These are phyloP conservation scores for Acipenser ruthenus DNA, from an alignment of 2,797 vertebrate species.

Conservation along the genomic window DNA sequence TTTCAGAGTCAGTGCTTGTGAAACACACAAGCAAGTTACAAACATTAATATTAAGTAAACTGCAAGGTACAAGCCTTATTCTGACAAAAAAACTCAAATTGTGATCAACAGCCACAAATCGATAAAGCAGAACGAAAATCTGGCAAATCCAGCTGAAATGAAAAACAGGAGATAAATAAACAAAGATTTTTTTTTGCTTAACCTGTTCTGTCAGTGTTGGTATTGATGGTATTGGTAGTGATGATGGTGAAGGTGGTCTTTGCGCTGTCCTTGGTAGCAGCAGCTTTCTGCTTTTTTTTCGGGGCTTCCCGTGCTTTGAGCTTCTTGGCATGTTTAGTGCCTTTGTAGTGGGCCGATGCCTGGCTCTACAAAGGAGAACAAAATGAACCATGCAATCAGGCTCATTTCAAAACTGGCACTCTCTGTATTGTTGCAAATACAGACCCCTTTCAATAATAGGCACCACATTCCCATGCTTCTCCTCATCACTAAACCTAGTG, in stretches of 20 bases:
- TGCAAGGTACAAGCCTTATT: too few species aligned
- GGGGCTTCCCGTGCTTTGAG: slow-evolving; percentile 91
- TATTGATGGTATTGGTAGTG: slow-evolving; percentile 68
- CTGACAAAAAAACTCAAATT: too few species aligned
- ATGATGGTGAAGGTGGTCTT: slow-evolving; percentile 64
- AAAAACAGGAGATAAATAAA: slow-evolving; percentile 26
- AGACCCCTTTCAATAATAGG: slow-evolving; percentile 69
- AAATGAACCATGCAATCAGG: slow-evolving; percentile 73
- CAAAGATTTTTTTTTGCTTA: slow-evolving; percentile 53
- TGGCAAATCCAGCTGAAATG: too few species aligned
- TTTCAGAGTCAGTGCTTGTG: too few species aligned
- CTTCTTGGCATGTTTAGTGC: slow-evolving; percentile 98
- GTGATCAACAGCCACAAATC: too few species aligned
- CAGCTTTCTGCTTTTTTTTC: slow-evolving; percentile 88
- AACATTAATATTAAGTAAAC: too few species aligned
- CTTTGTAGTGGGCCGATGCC: slow-evolving; percentile 97
- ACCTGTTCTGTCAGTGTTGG: slow-evolving; percentile 84
- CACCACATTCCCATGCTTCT: background rate
- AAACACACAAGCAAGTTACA: too few species aligned
- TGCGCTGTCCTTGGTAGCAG: slow-evolving; percentile 69
- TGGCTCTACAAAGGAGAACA: slow-evolving; percentile 89
- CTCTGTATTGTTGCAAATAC: slow-evolving; percentile 63
- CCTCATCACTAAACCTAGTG: background rate
- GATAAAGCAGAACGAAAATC: too few species aligned
- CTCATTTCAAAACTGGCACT: slow-evolving; percentile 56